These are phyloP conservation scores for Sander vitreus DNA, from an alignment of 2,113 vertebrate genomes.

Conservation along the genomic window DNA sequence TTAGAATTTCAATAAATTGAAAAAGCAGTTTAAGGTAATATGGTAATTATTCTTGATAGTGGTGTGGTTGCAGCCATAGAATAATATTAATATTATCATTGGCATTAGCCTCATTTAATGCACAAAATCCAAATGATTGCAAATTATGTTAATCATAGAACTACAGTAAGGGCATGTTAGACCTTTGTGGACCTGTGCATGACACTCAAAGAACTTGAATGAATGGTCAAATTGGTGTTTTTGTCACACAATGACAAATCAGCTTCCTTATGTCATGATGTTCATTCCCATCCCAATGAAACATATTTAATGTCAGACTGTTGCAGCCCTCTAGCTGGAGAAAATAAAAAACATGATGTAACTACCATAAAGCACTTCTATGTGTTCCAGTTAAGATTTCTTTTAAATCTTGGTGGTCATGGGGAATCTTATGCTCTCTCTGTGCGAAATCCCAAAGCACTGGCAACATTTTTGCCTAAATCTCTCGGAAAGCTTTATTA, in stretches of 20 bases:
- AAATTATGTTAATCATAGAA: background rate
- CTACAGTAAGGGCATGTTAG: background rate
- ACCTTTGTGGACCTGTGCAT: background rate
- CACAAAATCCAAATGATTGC: background rate
- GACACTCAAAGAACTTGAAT: background rate
- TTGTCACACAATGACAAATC: background rate
- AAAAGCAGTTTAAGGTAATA: slow-evolving; percentile 1
- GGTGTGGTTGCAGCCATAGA: background rate
- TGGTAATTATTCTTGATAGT: background rate
- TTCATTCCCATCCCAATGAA: background rate
- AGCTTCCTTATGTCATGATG: background rate
- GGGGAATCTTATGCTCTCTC: background rate
- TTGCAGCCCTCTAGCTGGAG: background rate
- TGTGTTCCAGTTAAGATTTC: background rate
- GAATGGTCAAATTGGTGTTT: background rate
- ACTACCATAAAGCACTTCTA: background rate
- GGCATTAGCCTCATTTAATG: background rate
- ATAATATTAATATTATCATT: background rate
- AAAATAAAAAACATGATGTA: background rate
- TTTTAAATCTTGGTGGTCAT: slow-evolving; percentile 10
- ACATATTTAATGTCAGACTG: background rate
- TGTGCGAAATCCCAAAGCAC: background rate
- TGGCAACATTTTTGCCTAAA: slow-evolving; percentile 6
- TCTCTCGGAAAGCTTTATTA: slow-evolving; percentile 6
- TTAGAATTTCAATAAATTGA: background rate